A percentile compares a stretch with the other conserved stretches of the same genome.
Conservation (phyloP, 2,888 invertebrate genomes). For the Aphodius sticticus region DNA sequence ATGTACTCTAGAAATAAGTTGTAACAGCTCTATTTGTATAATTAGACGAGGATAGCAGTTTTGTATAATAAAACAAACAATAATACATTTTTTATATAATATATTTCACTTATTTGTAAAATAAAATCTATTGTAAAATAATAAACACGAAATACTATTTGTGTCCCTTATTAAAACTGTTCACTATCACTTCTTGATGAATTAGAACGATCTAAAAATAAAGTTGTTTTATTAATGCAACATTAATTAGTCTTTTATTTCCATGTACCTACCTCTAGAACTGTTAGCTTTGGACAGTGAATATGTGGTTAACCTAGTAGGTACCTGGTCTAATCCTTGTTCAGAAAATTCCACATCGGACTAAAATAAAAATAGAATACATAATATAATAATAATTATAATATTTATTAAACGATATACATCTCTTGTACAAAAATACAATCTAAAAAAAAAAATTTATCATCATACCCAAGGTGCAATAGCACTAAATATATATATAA, state of each 20-base stretch:
- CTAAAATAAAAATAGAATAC: conserved; percentile 57
- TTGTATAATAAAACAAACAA: conserved; percentile 9
- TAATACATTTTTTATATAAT: conserved; percentile 25
- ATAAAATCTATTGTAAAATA: not conserved
- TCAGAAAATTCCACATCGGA: conserved; percentile 67
- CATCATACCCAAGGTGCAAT: too few species aligned
- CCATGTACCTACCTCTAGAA: conserved; percentile 50
- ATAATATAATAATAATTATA: too few species aligned
- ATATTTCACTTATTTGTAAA: conserved; percentile 43
- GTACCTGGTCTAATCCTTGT: conserved; percentile 70
- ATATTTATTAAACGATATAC: too few species aligned
- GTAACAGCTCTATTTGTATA: not conserved
- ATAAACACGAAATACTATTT: not conserved
- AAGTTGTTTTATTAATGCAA: conserved; percentile 16
- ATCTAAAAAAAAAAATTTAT: too few species aligned
- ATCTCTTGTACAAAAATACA: too few species aligned
- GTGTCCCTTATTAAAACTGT: conserved; percentile 42
- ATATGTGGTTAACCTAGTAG: conserved; percentile 64
- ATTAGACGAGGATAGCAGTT: not conserved
- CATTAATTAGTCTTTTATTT: conserved; percentile 16
- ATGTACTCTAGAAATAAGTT: conserved; percentile 20
- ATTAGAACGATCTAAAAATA: conserved; percentile 46
- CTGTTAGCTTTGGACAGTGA: conserved; percentile 53
- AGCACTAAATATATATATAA: too few species aligned
- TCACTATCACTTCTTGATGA: conserved; percentile 46